phyloP scores from a whole-genome alignment of 2,888 invertebrate genomes.

The Dastarcus helophoroides region DNA sequence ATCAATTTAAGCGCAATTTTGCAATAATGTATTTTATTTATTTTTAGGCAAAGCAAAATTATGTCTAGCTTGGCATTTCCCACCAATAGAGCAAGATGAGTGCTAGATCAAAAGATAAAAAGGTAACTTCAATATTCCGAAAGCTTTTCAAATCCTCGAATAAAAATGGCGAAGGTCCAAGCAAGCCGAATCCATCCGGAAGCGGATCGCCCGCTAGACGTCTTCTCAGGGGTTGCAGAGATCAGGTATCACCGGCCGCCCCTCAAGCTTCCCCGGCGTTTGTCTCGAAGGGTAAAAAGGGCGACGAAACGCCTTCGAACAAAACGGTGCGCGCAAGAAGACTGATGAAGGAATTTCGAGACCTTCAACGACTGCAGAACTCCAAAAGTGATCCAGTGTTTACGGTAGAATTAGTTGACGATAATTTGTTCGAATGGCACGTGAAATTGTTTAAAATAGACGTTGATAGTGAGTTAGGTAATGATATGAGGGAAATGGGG shows the following conservation, averaged over 20 bases:
- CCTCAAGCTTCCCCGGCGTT: constrained; percentile 29
- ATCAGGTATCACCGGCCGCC: constrained; percentile 32
- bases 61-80: too few relatives aligned
- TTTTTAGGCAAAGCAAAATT: too few relatives aligned
- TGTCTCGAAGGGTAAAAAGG: constrained; percentile 26
- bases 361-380: constrained; percentile 63
- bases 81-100: constrained; percentile 53
- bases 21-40: too few relatives aligned
- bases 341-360: constrained; percentile 76
- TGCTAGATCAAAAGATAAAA: constrained; percentile 71
- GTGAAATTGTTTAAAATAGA: constrained; percentile 71
- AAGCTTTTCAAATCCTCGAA: constrained; percentile 65
- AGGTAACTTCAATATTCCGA: constrained; percentile 68
- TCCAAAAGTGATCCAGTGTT: constrained; percentile 62
- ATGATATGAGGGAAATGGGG: constrained; percentile 66
- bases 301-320: constrained; percentile 39
- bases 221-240: constrained; percentile 31
- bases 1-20: too few relatives aligned
- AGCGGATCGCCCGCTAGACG: constrained; percentile 34
- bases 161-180: constrained; percentile 50
- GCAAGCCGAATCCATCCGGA: constrained; percentile 40
- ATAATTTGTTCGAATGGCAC: constrained; percentile 82
- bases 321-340: constrained; percentile 61
- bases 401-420: constrained; percentile 74
- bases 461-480: constrained; percentile 72